Conservation (phyloP, 2,113 vertebrate species). For the Colossoma macropomum region DNA sequence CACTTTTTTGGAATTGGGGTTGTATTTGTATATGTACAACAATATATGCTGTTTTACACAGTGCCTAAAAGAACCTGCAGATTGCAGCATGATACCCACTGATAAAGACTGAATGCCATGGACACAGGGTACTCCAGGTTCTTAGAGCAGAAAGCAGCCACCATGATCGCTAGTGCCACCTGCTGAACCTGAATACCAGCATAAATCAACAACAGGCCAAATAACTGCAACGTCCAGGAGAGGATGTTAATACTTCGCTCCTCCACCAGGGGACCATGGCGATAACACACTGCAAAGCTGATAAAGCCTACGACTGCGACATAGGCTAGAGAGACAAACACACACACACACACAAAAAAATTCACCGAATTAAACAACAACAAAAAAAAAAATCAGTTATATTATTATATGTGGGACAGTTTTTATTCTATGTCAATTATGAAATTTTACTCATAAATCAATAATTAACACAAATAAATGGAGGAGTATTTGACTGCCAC, state of each 20-base stretch:
- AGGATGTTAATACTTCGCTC: slow-evolving; percentile 91
- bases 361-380: too few relatives aligned
- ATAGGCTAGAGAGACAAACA: slow-evolving; percentile 79
- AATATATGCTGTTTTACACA: too few relatives aligned
- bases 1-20: too few relatives aligned
- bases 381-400: neutral
- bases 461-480: too few relatives aligned
- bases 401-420: too few relatives aligned
- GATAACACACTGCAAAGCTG: slow-evolving; percentile 93
- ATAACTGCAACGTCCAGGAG: slow-evolving; percentile 90
- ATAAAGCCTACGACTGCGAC: slow-evolving; percentile 82
- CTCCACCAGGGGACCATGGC: slow-evolving; percentile 89
- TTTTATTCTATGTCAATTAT: too few relatives aligned
- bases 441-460: too few relatives aligned
- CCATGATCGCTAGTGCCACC: slow-evolving; percentile 82
- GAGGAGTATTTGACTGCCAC: too few relatives aligned
- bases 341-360: neutral
- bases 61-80: too few relatives aligned
- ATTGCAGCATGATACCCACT: slow-evolving; percentile 61
- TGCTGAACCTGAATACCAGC: slow-evolving; percentile 87
- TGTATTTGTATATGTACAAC: too few relatives aligned
- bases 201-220: slow-evolving; percentile 88
- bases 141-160: slow-evolving; percentile 85
- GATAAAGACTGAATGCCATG: slow-evolving; percentile 54
- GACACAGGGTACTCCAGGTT: slow-evolving; percentile 85